Base-by-base conservation (phyloP, 1,140 invertebrate genomes). In the Lethrus apterus region DNA sequence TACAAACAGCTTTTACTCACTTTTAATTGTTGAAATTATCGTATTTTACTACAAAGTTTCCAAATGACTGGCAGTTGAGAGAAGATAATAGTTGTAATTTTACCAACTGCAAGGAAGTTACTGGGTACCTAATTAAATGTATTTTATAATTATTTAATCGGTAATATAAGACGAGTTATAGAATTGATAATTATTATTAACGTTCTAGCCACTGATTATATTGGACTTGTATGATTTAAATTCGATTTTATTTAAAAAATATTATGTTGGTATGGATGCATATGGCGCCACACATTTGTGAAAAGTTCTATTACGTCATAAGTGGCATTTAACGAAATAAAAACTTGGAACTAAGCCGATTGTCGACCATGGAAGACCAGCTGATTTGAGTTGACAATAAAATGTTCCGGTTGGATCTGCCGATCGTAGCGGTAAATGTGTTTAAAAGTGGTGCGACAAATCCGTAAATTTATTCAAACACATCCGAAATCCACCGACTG, bases 311-410 rank as follows among this genome's bases (percentile, higher is more conserved):
- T 11, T 42, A 42, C n/a, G 20, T 38, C 18, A 18, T 8, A 42
- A 26, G 40, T 42, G 40, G 21, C 40, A 42, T 13, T 29, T 42
- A 7, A 42, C 21, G 14, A 19, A 29, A 42, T n/a, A n/a, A n/a
- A 26, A 42, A 42, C 9, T 42, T 42, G 10, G 14, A 24, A 24
- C 17, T 42, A 29, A 26, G 40, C 29, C 21, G 36, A 36, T 47
- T 41, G 52, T 63, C 58, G 58, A 56, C 60, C 61, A 62, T 63
- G 60, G 62, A 54, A 54, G 55, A 61, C 59, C 62, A 63, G 59
- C 59, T 63, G 62, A 63, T 62, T 58, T 55, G 42, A 60, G 55
- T 60, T 63, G 62, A 59, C 58, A 60, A 59, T 60, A 63, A 61
- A 62, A 63, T 62, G 62, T 57, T 60, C 58, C 58, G 62, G 62